Conservation (phyloP, 1,140 invertebrate genomes). For the Maconellicoccus hirsutus region DNA sequence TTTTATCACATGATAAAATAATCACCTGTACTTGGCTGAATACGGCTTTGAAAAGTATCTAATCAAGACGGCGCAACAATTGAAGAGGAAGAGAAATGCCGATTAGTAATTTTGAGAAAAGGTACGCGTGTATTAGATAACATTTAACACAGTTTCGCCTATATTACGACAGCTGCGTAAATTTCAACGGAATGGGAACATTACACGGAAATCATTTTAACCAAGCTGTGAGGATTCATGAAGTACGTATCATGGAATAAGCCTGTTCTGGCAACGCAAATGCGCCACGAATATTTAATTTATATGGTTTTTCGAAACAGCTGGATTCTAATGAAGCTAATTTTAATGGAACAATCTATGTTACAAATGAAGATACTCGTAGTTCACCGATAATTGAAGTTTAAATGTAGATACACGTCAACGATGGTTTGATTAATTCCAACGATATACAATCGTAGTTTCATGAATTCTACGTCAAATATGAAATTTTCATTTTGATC, state of each 20-base stretch:
- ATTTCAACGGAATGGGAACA: constrained; percentile 1
- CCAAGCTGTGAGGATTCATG: not conserved
- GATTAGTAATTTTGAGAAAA: no score
- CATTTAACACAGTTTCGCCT: not conserved
- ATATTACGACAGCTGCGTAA: constrained; percentile 17
- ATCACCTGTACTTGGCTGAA: no score
- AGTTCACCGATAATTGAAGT: not conserved
- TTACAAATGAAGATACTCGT: not conserved
- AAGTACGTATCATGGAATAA: not conserved
- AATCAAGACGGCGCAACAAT: no score
- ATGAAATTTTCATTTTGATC: no score
- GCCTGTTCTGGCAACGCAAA: not conserved
- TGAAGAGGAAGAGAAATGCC: no score
- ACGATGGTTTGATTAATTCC: no score
- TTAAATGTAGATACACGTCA: not conserved
- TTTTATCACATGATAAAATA: no score
- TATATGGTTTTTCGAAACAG: not conserved
- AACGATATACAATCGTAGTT: no score
- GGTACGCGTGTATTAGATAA: not conserved
- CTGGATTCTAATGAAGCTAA: not conserved
- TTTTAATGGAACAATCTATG: not conserved
- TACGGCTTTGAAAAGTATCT: no score
- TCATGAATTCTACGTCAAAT: no score
- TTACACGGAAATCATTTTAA: constrained; percentile 20
- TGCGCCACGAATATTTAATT: not conserved